Evolutionary conservation across 2,113 vertebrate genomes (phyloP), one percentile per base, ranked within the genome.

Genomic region (Odontesthes bonariensis): DNA sequence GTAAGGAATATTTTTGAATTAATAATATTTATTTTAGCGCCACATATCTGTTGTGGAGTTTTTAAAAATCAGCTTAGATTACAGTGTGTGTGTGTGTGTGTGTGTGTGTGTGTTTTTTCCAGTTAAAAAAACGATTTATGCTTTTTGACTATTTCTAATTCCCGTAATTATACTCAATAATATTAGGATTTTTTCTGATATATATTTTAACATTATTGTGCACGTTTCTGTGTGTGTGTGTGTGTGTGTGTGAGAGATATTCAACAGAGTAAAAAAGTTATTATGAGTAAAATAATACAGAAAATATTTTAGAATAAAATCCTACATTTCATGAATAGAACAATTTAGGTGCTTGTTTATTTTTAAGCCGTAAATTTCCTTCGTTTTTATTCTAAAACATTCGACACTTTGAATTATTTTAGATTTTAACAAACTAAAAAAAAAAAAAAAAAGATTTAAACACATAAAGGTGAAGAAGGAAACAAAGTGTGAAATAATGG

Each of bases 341-440:
- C 3, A 54, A 63, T 64, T 44, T 23, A 2, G 20, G 58, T 40
- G 3, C 8, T 20, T 52, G 16, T 51, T 57, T 40, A 22, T 61
- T 57, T 66, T 12, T 58, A 27, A 63, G 40, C 57, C 1, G 19
- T 52, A n/a, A 20, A 11, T 35, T 56, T 3, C 7, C 64, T 3
- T 13, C 0, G 17, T 67, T 59, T 38, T 32, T 47, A 9, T n/a
- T 40, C 52, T 8, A 54, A 59, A 23, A 19, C 19, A 20, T 51
- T 6, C 4, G 54, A 3, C 7, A 38, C 20, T 61, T 55, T 58
- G 5, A 0, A 46, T 51, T 57, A 57, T 73, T 47, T 13, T 20
- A 8, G 8, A 14, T 55, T 59, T 55, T 53, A 55, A 58, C 9
- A 55, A 76, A 68, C 22, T 35, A 23, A 44, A 73, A 69, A 38